These are phyloP conservation scores for Theristicus caerulescens DNA, from an alignment of 2,113 vertebrate genomes.

Conservation along the genomic window DNA sequence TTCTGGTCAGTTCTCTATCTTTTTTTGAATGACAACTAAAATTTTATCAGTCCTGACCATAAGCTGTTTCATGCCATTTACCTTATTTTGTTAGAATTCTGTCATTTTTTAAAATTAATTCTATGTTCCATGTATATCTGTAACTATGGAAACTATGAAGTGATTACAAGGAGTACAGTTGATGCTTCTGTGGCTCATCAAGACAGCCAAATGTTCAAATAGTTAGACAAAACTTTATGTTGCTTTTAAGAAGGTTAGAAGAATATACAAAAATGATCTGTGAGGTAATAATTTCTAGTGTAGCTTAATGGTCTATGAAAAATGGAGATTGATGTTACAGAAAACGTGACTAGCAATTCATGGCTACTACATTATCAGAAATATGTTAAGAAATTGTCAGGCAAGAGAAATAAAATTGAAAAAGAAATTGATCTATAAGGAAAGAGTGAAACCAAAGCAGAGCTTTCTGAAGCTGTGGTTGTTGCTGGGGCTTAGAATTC, in stretches of 20 bases:
- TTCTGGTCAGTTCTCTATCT: neutral
- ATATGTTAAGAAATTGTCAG: neutral
- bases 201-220: neutral
- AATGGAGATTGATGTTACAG: neutral
- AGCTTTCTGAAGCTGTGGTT: neutral
- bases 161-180: neutral
- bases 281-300: neutral
- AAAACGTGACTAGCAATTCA: neutral
- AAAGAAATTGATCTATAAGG: neutral
- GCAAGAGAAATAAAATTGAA: neutral
- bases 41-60: neutral
- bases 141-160: neutral
- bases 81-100: neutral
- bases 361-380: neutral
- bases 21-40: neutral
- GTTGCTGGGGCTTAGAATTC: neutral
- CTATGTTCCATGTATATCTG: neutral
- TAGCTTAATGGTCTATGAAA: neutral
- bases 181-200: neutral
- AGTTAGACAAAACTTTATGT: neutral
- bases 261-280: neutral
- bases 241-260: neutral
- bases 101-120: neutral
- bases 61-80: neutral
- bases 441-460: neutral